Evolutionary conservation across 2,888 invertebrate species (phyloP).

Genomic region (Pheosia gnoma): DNA sequence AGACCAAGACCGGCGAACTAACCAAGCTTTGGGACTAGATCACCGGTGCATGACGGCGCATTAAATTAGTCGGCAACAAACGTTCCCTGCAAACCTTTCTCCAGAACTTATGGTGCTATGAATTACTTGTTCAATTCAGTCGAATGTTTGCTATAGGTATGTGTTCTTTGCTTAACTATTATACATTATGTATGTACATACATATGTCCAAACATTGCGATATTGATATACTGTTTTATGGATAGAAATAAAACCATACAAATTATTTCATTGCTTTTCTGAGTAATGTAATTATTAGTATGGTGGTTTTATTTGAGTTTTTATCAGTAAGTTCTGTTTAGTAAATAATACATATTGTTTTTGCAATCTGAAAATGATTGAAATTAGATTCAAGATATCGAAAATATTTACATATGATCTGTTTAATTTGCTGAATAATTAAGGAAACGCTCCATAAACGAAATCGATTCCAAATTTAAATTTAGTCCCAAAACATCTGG

Average conservation of each 20-base stretch:
- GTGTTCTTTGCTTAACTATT: background rate
- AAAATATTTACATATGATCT: too few species aligned
- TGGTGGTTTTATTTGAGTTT: too few species aligned
- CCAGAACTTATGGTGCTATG: constrained; percentile 21
- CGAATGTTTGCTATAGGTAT: constrained; percentile 9
- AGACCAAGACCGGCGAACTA: constrained; percentile 25
- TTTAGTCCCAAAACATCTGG: constrained; percentile 15
- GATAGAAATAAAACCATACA: too few species aligned
- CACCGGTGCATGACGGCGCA: constrained; percentile 56
- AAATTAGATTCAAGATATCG: too few species aligned
- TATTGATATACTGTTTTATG: too few species aligned
- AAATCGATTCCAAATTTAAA: background rate
- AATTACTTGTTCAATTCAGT: constrained; percentile 15
- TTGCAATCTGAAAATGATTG: too few species aligned
- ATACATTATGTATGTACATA: too few species aligned
- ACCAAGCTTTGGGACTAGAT: constrained; percentile 50
- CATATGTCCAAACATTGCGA: too few species aligned
- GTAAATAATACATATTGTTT: too few species aligned
- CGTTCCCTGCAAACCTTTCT: constrained; percentile 25
- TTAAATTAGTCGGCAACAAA: constrained; percentile 41
- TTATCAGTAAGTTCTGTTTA: too few species aligned
- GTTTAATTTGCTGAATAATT: background rate
- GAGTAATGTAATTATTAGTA: too few species aligned
- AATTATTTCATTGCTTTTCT: too few species aligned
- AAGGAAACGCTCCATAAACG: background rate